Conservation (phyloP, 2,113 vertebrate genomes). For the Thoracochromis brauschi region DNA sequence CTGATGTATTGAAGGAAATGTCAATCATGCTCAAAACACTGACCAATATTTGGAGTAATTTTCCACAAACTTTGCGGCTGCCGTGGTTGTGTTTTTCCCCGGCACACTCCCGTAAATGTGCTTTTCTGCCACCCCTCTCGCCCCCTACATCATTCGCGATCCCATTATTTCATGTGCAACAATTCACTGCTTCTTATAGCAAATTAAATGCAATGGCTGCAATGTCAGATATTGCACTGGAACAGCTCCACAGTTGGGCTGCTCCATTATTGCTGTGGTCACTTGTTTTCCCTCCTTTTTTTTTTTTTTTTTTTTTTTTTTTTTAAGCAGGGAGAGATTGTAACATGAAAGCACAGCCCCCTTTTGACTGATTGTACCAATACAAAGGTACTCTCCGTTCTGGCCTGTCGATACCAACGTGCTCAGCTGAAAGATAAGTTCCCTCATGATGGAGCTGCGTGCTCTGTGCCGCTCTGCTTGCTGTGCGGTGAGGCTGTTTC, state of each 20-base stretch:
- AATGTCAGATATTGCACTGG: background rate
- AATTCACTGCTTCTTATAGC: background rate
- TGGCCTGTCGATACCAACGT: constrained; percentile 33
- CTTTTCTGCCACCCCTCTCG: background rate
- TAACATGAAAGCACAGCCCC: no score
- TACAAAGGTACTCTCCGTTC: constrained; percentile 28
- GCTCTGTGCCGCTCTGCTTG: constrained; percentile 15
- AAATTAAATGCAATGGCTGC: background rate
- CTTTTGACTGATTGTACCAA: constrained; percentile 6
- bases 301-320: background rate
- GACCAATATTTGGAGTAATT: background rate
- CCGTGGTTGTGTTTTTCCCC: background rate
- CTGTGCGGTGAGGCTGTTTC: constrained; percentile 42
- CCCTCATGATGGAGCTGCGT: constrained; percentile 23
- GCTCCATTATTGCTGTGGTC: background rate
- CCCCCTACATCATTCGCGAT: background rate
- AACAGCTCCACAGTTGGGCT: background rate
- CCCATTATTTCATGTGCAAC: background rate
- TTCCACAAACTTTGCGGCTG: background rate
- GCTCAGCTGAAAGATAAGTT: constrained; percentile 56
- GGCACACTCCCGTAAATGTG: background rate
- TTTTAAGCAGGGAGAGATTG: background rate
- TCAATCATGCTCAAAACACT: background rate
- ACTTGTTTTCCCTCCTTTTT: background rate
- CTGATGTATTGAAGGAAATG: background rate